phyloP scores from a whole-genome alignment of 2,888 invertebrate species.

The Mesochorus sp. region DNA sequence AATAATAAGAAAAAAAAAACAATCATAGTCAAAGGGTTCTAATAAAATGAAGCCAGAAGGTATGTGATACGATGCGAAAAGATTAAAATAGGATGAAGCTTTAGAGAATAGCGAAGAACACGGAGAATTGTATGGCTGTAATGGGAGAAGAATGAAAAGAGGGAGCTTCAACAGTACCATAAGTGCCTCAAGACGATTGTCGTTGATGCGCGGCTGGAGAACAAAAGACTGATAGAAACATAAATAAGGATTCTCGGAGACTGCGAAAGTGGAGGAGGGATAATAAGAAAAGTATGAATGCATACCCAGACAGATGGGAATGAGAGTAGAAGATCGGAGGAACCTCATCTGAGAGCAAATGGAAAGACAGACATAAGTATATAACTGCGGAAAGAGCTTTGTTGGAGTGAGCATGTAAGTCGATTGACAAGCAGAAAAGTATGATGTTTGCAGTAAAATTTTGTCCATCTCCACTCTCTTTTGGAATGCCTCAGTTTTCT shows the following conservation, averaged over 20 bases:
- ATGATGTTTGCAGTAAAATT: constrained; percentile 69
- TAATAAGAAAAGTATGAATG: constrained; percentile 5
- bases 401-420: constrained; percentile 46
- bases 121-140: constrained; percentile 22
- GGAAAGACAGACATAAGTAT: constrained; percentile 3
- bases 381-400: constrained; percentile 37
- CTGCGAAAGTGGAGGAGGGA: background rate
- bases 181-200: constrained; percentile 29
- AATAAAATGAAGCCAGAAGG: constrained; percentile 9
- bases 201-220: background rate
- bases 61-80: constrained; percentile 3
- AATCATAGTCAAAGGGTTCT: background rate
- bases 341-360: constrained; percentile 12
- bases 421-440: constrained; percentile 68
- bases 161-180: constrained; percentile 9
- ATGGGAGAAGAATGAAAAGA: constrained; percentile 5
- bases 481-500: constrained; percentile 6
- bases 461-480: constrained; percentile 22
- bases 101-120: constrained; percentile 14
- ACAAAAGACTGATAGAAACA: constrained; percentile 30
- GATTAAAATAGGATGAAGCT: constrained; percentile 7
- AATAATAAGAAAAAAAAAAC: background rate
- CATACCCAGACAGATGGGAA: background rate
- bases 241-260: constrained; percentile 23
- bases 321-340: constrained; percentile 1